Base-by-base conservation (phyloP, 2,113 vertebrate genomes). In the Crotalus horridus region DNA sequence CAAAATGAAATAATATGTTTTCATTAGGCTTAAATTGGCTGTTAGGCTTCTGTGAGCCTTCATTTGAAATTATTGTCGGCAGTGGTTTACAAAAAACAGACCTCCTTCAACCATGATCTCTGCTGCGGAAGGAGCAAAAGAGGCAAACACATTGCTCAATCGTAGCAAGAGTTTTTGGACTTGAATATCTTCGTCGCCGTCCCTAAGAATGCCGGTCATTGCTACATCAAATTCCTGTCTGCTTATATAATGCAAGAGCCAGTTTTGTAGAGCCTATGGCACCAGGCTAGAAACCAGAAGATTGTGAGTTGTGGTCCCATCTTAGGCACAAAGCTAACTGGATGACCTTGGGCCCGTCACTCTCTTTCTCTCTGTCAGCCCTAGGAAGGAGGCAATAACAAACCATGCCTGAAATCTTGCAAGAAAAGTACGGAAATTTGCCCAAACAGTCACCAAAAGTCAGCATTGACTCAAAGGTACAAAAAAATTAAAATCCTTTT, bases 21-120 rank as follows among this genome's bases (percentile, higher is more conserved):
- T 95, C 56, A 94, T 93, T 89, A 91, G 23, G 87, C 7, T 94
- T 89, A 91, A 93, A 91, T n/a, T 93, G n/a, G 0, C 12, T 88
- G 94, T 92, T 91, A 93, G 85, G 90, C 54, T 33, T 94, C 23
- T 56, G 46, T 4, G 10, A 89, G 81, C 43, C 46, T 95, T 90
- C 46, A 39, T 64, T 54, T 88, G 86, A 92, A 95, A 90, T 93
- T 21, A 59, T 87, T 89, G 56, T 61, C 51, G 54, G 91, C 2
- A 43, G 53, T 56, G 55, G 74, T 92, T 93, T 55, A 88, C 91
- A 13, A 33, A 92, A 92, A 89, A 88, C 88, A 88, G 11, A 17
- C 33, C 12, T 26, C 55, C 39, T 89, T 81, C 58, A 20, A 86
- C 29, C 91, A 53, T 88, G 92, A 88, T 85, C 85, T 46, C 24